phyloP scores from a whole-genome alignment of 2,888 invertebrate genomes.

The Idaea biselata region DNA sequence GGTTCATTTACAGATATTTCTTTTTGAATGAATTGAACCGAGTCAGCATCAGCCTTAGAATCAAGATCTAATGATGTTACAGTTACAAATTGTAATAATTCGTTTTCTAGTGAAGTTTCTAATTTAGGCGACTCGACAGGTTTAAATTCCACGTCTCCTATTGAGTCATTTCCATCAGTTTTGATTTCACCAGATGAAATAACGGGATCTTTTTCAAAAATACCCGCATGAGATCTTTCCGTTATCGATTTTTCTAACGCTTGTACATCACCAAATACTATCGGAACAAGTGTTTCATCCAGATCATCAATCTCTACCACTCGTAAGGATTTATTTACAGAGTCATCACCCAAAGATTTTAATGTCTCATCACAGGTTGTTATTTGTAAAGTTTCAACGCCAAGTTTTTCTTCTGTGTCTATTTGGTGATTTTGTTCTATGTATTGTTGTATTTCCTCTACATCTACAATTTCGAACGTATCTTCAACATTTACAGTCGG shows the following conservation, averaged over 20 bases:
- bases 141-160: not conserved
- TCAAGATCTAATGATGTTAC: slow-evolving; percentile 3
- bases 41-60: slow-evolving; percentile 29
- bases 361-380: slow-evolving; percentile 1
- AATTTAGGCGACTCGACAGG: slow-evolving; percentile 1
- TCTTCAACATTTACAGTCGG: slow-evolving; percentile 15
- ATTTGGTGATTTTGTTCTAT: slow-evolving; percentile 8
- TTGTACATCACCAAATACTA: slow-evolving; percentile 52
- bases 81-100: slow-evolving; percentile 2
- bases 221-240: slow-evolving; percentile 17
- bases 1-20: not conserved
- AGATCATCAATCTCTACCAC: slow-evolving; percentile 42
- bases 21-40: slow-evolving; percentile 5
- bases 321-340: slow-evolving; percentile 6
- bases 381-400: slow-evolving; percentile 3
- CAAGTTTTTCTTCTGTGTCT: slow-evolving; percentile 5
- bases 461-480: slow-evolving; percentile 26
- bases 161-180: not conserved
- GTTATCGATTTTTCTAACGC: slow-evolving; percentile 39
- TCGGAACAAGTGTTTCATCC: slow-evolving; percentile 48
- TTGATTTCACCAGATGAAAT: slow-evolving; percentile 12
- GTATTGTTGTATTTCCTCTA: slow-evolving; percentile 21
- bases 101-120: slow-evolving; percentile 11
- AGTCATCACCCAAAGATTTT: not conserved
- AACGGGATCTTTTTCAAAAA: slow-evolving; percentile 13